Conservation (phyloP, 92 coral and sea anemone species). For the Epizoanthus fatuus region DNA sequence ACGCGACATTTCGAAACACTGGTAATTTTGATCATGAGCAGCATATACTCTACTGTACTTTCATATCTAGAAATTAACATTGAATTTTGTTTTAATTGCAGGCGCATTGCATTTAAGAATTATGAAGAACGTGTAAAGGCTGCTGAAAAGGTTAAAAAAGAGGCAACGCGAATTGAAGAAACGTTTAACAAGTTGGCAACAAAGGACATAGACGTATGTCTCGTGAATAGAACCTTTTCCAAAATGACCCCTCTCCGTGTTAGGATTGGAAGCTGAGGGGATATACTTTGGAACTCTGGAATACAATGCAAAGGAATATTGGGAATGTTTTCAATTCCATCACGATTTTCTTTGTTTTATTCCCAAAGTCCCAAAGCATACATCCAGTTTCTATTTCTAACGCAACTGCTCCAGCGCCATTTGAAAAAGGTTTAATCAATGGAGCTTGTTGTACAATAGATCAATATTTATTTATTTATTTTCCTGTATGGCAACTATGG, state of each 20-base stretch:
- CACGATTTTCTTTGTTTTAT: background rate
- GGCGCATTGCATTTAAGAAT: constrained; percentile 88
- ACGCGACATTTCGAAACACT: too few species aligned
- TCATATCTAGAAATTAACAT: background rate
- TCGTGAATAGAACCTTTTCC: background rate
- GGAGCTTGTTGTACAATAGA: too few species aligned
- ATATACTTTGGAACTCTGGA: too few species aligned
- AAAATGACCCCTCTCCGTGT: background rate
- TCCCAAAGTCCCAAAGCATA: too few species aligned
- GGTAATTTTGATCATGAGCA: too few species aligned
- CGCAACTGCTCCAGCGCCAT: too few species aligned
- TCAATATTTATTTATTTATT: too few species aligned
- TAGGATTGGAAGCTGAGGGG: background rate
- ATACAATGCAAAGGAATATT: too few species aligned
- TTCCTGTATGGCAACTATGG: too few species aligned
- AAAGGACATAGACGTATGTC: constrained; percentile 61
- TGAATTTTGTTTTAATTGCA: constrained; percentile 5
- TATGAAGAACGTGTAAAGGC: constrained; percentile 90
- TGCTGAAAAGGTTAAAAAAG: constrained; percentile 84
- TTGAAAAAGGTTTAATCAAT: too few species aligned
- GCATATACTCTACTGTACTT: too few species aligned
- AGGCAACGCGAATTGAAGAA: constrained; percentile 85
- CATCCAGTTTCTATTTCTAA: too few species aligned
- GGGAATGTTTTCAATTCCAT: background rate
- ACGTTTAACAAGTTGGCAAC: constrained; percentile 81